Conservation (phyloP, 23 tunicate genomes). For the Ciona savignyi region DNA sequence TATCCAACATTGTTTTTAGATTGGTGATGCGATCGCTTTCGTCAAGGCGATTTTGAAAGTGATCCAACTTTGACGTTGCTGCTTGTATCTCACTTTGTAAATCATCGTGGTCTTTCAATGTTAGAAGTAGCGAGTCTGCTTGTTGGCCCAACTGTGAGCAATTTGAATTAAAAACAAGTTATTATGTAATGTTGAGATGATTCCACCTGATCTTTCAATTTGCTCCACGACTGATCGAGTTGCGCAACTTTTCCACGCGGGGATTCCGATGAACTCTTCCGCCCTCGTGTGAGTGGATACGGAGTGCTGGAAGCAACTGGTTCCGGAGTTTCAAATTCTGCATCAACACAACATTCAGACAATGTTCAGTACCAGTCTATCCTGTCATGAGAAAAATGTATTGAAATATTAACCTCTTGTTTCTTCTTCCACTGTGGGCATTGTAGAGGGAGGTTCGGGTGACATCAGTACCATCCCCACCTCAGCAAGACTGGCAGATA, state of each 20-base stretch:
- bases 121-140: constrained; percentile 22
- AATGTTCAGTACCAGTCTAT: not conserved
- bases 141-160: constrained; percentile 25
- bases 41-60: constrained; percentile 52
- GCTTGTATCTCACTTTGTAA: constrained; percentile 33
- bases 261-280: constrained; percentile 1
- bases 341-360: not conserved
- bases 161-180: not conserved
- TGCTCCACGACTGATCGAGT: constrained; percentile 6
- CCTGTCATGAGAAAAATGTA: not conserved
- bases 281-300: constrained; percentile 20
- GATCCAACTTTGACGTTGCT: constrained; percentile 39
- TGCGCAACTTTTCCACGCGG: constrained; percentile 3
- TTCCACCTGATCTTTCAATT: constrained; percentile 21
- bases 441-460: constrained; percentile 1
- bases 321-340: constrained; percentile 4
- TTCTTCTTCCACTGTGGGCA: not conserved
- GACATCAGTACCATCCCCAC: constrained; percentile 4
- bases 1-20: constrained; percentile 22
- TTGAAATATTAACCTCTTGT: not conserved
- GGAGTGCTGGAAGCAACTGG: constrained; percentile 56
- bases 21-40: constrained; percentile 14
- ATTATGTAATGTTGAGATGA: not conserved
- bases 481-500: constrained; percentile 12
- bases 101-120: constrained; percentile 39